A percentile compares a stretch with the other conserved stretches of the same genome.
phyloP scores from a whole-genome alignment of 2,888 invertebrate genomes.

The Dorcus hopei region DNA sequence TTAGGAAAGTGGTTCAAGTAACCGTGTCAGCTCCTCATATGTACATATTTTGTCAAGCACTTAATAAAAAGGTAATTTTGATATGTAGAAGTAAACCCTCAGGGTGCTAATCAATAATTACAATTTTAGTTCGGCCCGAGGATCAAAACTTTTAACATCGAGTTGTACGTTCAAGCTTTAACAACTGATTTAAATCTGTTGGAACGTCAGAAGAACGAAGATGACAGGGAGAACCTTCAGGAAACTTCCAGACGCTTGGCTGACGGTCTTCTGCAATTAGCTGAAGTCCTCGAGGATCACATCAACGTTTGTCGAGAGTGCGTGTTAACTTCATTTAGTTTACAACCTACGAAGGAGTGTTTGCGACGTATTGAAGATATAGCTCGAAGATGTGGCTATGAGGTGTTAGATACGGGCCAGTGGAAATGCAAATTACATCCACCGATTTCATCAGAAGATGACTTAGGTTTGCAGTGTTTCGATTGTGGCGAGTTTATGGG shows the following conservation, averaged over 20 bases:
- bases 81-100: neutral
- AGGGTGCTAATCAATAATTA: neutral
- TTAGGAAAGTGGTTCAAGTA: constrained; percentile 48
- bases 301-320: constrained; percentile 67
- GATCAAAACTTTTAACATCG: constrained; percentile 65
- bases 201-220: constrained; percentile 59
- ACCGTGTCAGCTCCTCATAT: constrained; percentile 66
- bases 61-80: constrained; percentile 40
- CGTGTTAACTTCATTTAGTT: constrained; percentile 70
- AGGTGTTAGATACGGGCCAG: constrained; percentile 47
- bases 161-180: constrained; percentile 70
- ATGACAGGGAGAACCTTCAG: constrained; percentile 53
- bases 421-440: constrained; percentile 47
- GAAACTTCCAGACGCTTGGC: constrained; percentile 59
- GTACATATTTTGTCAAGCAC: constrained; percentile 61
- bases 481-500: constrained; percentile 45
- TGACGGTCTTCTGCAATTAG: constrained; percentile 63
- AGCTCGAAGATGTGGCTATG: constrained; percentile 52
- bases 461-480: constrained; percentile 42
- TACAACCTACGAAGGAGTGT: constrained; percentile 64
- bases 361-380: constrained; percentile 57
- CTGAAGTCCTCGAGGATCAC: constrained; percentile 58
- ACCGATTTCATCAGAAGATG: constrained; percentile 39
- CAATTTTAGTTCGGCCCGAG: constrained; percentile 30
- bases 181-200: constrained; percentile 75